Evolutionary conservation across 2,113 vertebrate genomes (phyloP).

Genomic region (Todiramphus chloris): DNA sequence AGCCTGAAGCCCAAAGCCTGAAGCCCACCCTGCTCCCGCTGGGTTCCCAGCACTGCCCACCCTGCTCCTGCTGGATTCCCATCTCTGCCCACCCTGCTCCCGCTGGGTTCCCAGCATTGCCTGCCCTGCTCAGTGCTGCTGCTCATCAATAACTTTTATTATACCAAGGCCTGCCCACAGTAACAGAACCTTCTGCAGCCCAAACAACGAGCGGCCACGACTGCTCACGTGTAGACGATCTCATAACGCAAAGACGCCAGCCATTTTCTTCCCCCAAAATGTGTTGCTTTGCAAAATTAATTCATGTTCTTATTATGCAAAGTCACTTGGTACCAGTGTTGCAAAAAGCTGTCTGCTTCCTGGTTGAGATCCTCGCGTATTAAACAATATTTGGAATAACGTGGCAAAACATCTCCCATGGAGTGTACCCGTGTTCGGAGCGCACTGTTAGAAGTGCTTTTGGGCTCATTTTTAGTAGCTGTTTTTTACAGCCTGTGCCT

Average conservation of each 20-base stretch:
- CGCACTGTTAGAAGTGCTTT: background rate
- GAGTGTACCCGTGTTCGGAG: background rate
- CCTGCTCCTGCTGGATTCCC: background rate
- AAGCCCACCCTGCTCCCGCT: too few relatives aligned
- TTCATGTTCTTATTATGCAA: background rate
- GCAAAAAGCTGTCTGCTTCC: constrained; percentile 2
- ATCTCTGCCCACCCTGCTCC: too few relatives aligned
- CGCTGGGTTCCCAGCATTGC: too few relatives aligned
- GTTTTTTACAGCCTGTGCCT: background rate
- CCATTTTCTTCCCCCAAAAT: background rate
- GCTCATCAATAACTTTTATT: background rate
- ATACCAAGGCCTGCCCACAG: background rate
- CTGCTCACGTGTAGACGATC: background rate
- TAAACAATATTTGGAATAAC: background rate
- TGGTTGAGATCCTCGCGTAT: background rate
- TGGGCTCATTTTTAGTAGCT: background rate
- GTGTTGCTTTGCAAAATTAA: background rate
- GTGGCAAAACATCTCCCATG: background rate
- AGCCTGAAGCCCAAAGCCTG: background rate
- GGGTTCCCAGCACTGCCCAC: too few relatives aligned
- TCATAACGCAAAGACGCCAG: rapidly evolving
- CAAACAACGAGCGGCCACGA: rapidly evolving
- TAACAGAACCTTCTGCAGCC: background rate
- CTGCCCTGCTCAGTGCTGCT: background rate
- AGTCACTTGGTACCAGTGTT: background rate